Conservation (phyloP, 1,140 invertebrate species). For the Arion vulgaris region DNA sequence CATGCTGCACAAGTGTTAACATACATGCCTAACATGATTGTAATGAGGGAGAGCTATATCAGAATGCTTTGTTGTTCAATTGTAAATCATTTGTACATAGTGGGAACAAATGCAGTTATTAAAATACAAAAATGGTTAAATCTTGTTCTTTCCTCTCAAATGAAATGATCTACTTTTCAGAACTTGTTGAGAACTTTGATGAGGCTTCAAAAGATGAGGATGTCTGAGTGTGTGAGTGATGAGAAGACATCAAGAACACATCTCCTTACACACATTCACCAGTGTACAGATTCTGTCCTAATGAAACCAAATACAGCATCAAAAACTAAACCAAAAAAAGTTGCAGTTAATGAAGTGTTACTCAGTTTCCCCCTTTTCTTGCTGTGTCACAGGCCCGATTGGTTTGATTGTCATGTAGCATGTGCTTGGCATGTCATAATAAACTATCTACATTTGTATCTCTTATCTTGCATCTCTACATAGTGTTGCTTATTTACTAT, state of each 20-base stretch:
- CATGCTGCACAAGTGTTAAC: too few species aligned
- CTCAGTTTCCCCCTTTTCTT: too few species aligned
- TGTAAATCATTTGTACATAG: too few species aligned
- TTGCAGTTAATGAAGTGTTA: not conserved
- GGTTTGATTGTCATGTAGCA: not conserved
- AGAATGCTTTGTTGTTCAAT: too few species aligned
- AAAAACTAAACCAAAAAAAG: not conserved
- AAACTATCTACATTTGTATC: not conserved
- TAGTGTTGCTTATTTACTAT: too few species aligned
- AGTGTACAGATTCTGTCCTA: not conserved
- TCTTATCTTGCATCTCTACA: too few species aligned
- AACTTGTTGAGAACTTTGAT: slow-evolving; percentile 96
- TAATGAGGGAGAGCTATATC: too few species aligned
- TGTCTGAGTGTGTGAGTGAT: slow-evolving; percentile 30
- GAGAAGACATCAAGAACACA: not conserved
- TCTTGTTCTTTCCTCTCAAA: too few species aligned
- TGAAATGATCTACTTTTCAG: slow-evolving; percentile 64
- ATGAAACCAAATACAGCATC: not conserved
- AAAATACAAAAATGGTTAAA: too few species aligned
- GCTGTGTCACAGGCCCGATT: too few species aligned
- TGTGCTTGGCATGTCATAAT: not conserved
- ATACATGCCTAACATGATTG: too few species aligned
- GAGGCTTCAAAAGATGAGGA: slow-evolving; percentile 95
- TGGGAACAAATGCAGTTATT: too few species aligned
- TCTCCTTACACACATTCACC: not conserved